A percentile compares a stretch with the other conserved stretches of the same genome.
Evolutionary conservation across 2,888 invertebrate species (phyloP).

Genomic region (Agrotis puta): DNA sequence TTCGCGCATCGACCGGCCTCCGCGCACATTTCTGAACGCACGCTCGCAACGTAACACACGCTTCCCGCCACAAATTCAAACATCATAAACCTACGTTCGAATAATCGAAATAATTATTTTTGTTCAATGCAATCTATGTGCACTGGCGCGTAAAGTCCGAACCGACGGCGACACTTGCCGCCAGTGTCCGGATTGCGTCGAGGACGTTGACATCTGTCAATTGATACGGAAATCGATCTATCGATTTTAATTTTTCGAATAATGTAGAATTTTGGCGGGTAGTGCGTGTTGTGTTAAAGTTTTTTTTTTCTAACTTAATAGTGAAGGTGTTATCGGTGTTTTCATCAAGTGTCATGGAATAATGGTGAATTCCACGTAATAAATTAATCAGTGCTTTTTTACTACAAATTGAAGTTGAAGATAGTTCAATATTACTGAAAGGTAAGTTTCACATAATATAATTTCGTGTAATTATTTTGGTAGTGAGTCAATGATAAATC

Average conservation of each 20-base stretch:
- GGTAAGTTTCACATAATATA: slow-evolving; percentile 79
- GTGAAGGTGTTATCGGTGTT: slow-evolving; percentile 86
- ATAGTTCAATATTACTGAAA: slow-evolving; percentile 76
- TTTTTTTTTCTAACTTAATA: slow-evolving; percentile 73
- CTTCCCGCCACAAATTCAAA: slow-evolving; percentile 88
- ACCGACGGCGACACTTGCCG: slow-evolving; percentile 79
- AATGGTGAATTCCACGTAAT: slow-evolving; percentile 88
- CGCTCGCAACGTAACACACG: slow-evolving; percentile 86
- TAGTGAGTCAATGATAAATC: slow-evolving; percentile 82
- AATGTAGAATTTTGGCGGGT: slow-evolving; percentile 83
- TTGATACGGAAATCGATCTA: slow-evolving; percentile 76
- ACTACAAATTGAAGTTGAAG: slow-evolving; percentile 74
- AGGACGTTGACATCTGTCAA: slow-evolving; percentile 85
- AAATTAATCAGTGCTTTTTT: slow-evolving; percentile 80
- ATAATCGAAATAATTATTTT: slow-evolving; percentile 75
- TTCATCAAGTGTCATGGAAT: slow-evolving; percentile 83
- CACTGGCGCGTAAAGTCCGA: slow-evolving; percentile 84
- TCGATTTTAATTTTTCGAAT: slow-evolving; percentile 79
- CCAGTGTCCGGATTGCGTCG: slow-evolving; percentile 86
- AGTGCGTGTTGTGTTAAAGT: slow-evolving; percentile 78
- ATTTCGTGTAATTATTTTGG: slow-evolving; percentile 73
- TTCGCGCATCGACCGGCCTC: slow-evolving; percentile 85
- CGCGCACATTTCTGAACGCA: slow-evolving; percentile 83
- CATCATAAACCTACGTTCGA: slow-evolving; percentile 75
- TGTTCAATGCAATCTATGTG: slow-evolving; percentile 81